These are phyloP conservation scores for Ectemnius cavifrons DNA, from an alignment of 2,888 invertebrate species.

Conservation along the genomic window DNA sequence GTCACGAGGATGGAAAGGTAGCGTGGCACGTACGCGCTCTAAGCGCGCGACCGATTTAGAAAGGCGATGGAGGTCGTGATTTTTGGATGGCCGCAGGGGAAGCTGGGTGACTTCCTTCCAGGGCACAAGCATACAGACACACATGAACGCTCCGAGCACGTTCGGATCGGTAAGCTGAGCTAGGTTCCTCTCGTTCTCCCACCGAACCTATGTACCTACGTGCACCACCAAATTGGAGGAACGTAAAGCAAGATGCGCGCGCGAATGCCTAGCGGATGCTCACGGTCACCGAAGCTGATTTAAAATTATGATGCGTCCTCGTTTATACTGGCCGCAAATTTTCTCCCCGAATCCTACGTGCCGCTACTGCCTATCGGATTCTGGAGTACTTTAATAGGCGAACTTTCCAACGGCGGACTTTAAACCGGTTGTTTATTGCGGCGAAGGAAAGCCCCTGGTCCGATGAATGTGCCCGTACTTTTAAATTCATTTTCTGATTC, in stretches of 20 bases:
- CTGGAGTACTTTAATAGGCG: too few relatives aligned
- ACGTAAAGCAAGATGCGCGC: slow-evolving; percentile 41
- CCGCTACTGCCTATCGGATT: too few relatives aligned
- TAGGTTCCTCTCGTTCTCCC: neutral
- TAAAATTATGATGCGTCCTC: slow-evolving; percentile 26
- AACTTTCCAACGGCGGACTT: too few relatives aligned
- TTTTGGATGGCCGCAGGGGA: slow-evolving; percentile 39
- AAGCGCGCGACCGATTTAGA: slow-evolving; percentile 42
- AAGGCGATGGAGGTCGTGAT: slow-evolving; percentile 57
- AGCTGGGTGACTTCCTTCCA: slow-evolving; percentile 19
- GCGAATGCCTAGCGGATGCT: slow-evolving; percentile 11
- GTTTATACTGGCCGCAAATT: neutral
- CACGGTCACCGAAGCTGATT: too few relatives aligned
- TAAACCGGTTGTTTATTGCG: too few relatives aligned
- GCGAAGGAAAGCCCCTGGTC: too few relatives aligned
- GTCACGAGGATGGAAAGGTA: slow-evolving; percentile 46
- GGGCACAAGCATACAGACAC: slow-evolving; percentile 14
- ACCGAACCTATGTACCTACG: neutral
- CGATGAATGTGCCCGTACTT: too few relatives aligned
- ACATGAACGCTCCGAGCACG: slow-evolving; percentile 34
- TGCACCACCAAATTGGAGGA: slow-evolving; percentile 36
- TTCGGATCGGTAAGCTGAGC: slow-evolving; percentile 31
- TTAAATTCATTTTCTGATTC: too few relatives aligned
- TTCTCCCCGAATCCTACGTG: neutral
- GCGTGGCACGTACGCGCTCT: slow-evolving; percentile 49